Conservation (phyloP, 1,140 invertebrate species). For the Rhynchophorus ferrugineus region DNA sequence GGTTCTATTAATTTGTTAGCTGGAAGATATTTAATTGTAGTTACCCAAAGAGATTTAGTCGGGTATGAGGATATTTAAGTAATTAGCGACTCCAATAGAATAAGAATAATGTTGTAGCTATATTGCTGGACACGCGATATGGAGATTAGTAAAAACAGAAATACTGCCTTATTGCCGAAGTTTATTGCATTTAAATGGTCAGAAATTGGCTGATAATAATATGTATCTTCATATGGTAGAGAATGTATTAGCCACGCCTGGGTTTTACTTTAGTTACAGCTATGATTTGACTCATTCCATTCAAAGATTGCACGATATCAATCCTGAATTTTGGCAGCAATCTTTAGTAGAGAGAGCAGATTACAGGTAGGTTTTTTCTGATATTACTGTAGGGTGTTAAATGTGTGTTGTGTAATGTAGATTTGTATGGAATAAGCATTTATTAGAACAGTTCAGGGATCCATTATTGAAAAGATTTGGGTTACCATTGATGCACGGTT, state of each 20-base stretch:
- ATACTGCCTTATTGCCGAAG: slow-evolving; percentile 81
- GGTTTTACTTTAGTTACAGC: slow-evolving; percentile 49
- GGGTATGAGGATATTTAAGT: slow-evolving; percentile 49
- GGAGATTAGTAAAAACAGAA: slow-evolving; percentile 73
- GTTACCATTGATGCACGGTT: slow-evolving; percentile 82
- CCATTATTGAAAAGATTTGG: slow-evolving; percentile 70
- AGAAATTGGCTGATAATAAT: slow-evolving; percentile 56
- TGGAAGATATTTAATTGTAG: slow-evolving; percentile 83
- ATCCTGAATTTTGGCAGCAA: slow-evolving; percentile 69
- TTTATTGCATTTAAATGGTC: slow-evolving; percentile 72
- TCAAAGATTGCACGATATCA: slow-evolving; percentile 82
- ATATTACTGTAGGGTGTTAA: background rate
- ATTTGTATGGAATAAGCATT: slow-evolving; percentile 89
- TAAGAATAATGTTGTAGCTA: slow-evolving; percentile 1
- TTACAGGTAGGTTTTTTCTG: slow-evolving; percentile 41
- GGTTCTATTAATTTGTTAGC: slow-evolving; percentile 80
- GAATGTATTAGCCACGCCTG: slow-evolving; percentile 33
- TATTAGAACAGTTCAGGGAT: slow-evolving; percentile 62
- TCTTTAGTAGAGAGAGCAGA: slow-evolving; percentile 73
- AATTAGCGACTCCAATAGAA: background rate
- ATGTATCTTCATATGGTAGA: slow-evolving; percentile 36
- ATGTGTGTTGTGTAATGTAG: background rate
- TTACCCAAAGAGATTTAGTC: slow-evolving; percentile 76
- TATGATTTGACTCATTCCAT: slow-evolving; percentile 91
- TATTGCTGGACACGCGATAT: slow-evolving; percentile 79